Conservation (phyloP, 2,888 invertebrate species). For the Stenichneumon culpator region DNA sequence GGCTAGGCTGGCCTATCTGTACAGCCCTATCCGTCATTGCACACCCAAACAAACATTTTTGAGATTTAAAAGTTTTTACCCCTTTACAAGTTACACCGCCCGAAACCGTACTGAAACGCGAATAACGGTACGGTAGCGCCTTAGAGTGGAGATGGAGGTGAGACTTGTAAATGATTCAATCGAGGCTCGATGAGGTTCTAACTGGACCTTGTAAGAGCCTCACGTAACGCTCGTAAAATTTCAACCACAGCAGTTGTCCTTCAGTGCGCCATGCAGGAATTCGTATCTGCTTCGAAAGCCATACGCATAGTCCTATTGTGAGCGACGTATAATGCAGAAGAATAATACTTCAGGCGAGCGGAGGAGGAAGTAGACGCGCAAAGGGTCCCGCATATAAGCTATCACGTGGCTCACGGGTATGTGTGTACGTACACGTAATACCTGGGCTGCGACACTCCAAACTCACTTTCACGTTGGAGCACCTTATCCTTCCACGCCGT, state of each 20-base stretch:
- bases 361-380: not conserved
- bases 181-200: not conserved
- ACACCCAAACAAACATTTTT: too few relatives aligned
- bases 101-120: too few relatives aligned
- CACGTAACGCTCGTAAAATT: not conserved
- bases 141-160: too few relatives aligned
- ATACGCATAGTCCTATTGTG: not conserved
- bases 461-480: conserved; percentile 21
- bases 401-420: not conserved
- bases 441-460: not conserved
- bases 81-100: too few relatives aligned
- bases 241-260: not conserved
- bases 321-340: not conserved
- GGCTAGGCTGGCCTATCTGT: too few relatives aligned
- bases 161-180: not conserved
- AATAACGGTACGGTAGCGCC: too few relatives aligned
- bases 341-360: not conserved
- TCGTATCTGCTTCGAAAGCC: not conserved
- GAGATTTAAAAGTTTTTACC: too few relatives aligned
- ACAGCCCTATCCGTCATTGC: too few relatives aligned
- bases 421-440: conserved; percentile 1
- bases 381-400: conserved; percentile 9
- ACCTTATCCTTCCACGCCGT: conserved; percentile 20
- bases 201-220: not conserved
- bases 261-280: not conserved